A percentile compares a stretch with the other conserved stretches of the same genome.
phyloP scores from a whole-genome alignment of 2,113 vertebrate species.

The Pollimyrus isidori region DNA sequence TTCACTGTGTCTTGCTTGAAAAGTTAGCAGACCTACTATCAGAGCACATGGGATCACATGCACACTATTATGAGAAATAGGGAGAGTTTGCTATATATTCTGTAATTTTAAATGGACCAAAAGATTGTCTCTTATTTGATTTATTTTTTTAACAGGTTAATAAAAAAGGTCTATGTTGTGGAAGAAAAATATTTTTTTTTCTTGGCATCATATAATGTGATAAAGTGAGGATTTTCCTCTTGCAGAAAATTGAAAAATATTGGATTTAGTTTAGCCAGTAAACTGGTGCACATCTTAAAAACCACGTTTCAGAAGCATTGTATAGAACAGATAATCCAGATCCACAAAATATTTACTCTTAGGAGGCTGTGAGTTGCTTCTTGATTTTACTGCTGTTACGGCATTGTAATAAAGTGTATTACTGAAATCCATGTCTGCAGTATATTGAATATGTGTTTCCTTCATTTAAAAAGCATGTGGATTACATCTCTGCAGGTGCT shows the following conservation, averaged over 20 bases:
- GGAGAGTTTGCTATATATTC: not conserved
- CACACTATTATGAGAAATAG: not conserved
- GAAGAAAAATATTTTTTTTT: not conserved
- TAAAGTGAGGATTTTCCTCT: slow-evolving; percentile 7
- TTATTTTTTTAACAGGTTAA: not conserved
- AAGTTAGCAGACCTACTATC: not conserved
- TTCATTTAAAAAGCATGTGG: not conserved
- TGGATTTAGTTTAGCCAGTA: not conserved
- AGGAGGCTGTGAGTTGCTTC: not conserved
- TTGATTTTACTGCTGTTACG: not conserved
- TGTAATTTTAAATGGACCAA: not conserved
- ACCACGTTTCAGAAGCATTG: not conserved
- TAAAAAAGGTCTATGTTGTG: not conserved
- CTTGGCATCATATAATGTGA: slow-evolving; percentile 2
- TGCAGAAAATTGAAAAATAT: slow-evolving; percentile 3
- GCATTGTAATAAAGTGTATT: not conserved
- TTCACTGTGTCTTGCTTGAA: not conserved
- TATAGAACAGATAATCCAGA: not conserved
- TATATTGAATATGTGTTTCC: not conserved
- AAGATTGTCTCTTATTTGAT: not conserved
- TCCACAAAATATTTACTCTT: not conserved
- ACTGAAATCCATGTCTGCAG: not conserved
- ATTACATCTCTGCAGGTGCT: not conserved
- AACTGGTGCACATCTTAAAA: not conserved
- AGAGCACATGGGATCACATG: not conserved